Evolutionary conservation across 1,140 invertebrate genomes (phyloP), one percentile per base, ranked within the genome.

Genomic region (Philotrypesis tridentata): DNA sequence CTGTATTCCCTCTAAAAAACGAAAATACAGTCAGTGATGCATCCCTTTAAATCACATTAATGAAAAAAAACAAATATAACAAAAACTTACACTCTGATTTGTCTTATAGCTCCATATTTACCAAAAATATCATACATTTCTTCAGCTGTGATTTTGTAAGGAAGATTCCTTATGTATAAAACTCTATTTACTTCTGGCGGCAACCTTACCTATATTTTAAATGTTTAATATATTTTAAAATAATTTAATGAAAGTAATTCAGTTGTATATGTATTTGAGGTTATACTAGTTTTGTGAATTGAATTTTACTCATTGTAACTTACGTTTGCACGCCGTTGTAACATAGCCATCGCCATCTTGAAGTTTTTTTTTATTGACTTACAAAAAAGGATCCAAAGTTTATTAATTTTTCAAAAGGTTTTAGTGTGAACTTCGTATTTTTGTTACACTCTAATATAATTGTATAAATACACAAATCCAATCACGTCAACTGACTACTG

Each of bases 71-170:
- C 61, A 76, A 33, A 79, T 71, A 63, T 14, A 70, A 68, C 11
- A 2, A 60, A 67, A 88, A 96, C 97, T 96, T 95, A 98, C 96
- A 99, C 97, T 93, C 99, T 93, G 78, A 99, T 99, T 93, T 99
- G 99, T 85, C 99, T 92, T 80, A 99, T 99, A 21, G 99, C 98
- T 88, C 99, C 99, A 93, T 99, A 99, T 94, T 99, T 99, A 48
- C 99, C 99, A 94, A 99, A 99, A 85, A 99, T 99, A 93, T 99
- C 99, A 90, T 99, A 99, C 99, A 99, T 99, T 95, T 99, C 99
- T 93, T 99, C 99, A n/a, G 97, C 97, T 75, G 98, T 99, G 78
- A 99, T 99, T 94, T 99, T 99, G 88, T 99, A 99, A 0, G 99
- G 99, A 71, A 99, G 93, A 93, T 99, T 99, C 87, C 98, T 94